Evolutionary conservation across 92 coral and sea anemone species (phyloP), one percentile per base, ranked within the genome.

Genomic region (Virgularia gustaviana): DNA sequence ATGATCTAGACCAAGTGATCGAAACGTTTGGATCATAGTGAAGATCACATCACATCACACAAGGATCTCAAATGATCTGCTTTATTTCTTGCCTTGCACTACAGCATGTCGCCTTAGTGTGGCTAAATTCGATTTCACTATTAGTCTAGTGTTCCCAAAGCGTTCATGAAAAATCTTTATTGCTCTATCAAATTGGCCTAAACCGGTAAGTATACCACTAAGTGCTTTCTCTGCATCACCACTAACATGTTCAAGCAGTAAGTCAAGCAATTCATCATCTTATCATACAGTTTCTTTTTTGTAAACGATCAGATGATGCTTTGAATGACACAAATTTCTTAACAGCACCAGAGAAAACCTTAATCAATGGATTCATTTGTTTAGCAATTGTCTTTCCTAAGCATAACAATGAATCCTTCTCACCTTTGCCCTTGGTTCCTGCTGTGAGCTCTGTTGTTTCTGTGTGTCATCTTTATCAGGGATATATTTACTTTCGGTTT

Each of bases 191-290:
- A 47, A 47, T 4, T 47, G 5, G 15, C 55, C 55, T 47, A 25
- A 39, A 16, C 45, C 45, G 8, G 45, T 8, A 8, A 39, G 45
- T 4, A 47, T 47, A 15, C 55, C 55, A 4, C n/a, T 15, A 47
- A 15, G 6, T 4, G 55, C 55, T 47, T 47, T 47, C 55, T 47
- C 55, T 47, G 55, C 55, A 15, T 47, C 55, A 47, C 55, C 55
- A 47, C 7, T 15, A 47, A 47, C 55, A 47, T 47, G 55, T 15
- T 47, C 55, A 4, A 47, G 55, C 7, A 47, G 3, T 25, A 47
- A 15, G n/a, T 15, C 55, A 4, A 47, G 5, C 7, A 47, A 15
- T 15, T 47, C 55, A 47, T 47, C n/a, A 15, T 47, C 55, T n/a
- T n/a, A 15, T 15, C 55, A 47, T 15, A 15, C 15, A 47, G 55